phyloP scores from a whole-genome alignment of 2,113 vertebrate genomes.

The Spermophilus dauricus region DNA sequence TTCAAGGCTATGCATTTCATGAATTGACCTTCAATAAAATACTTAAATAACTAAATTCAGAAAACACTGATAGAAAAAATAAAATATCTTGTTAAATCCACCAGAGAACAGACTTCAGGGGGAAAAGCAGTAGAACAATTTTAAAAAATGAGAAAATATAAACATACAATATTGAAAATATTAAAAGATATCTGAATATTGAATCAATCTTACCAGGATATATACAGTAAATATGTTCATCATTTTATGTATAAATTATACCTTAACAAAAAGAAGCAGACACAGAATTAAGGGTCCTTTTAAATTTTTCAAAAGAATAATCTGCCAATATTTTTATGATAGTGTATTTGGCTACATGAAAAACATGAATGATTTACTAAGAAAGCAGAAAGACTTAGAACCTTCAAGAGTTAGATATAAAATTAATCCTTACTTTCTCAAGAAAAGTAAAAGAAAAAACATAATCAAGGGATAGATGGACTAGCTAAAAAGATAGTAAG shows the following conservation, averaged over 20 bases:
- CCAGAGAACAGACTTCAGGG: background rate
- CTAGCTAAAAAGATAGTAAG: background rate
- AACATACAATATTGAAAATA: background rate
- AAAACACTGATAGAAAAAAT: background rate
- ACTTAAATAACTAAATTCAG: background rate
- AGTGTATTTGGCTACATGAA: background rate
- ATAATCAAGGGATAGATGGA: background rate
- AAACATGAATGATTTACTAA: background rate
- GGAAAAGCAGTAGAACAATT: background rate
- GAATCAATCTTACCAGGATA: background rate
- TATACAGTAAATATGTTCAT: too few species aligned
- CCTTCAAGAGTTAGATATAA: background rate
- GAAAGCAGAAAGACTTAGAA: background rate
- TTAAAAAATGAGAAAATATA: background rate
- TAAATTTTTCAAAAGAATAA: background rate
- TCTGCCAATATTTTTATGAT: background rate
- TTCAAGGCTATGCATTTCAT: background rate
- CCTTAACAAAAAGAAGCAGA: background rate
- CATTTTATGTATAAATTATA: background rate
- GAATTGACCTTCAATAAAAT: background rate
- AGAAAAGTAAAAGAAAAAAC: background rate
- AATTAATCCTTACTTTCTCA: background rate
- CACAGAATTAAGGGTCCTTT: background rate
- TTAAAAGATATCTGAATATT: background rate
- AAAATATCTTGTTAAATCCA: background rate